Base-by-base conservation (phyloP, 1,140 invertebrate genomes). In the Drosophila parabipectinata region DNA sequence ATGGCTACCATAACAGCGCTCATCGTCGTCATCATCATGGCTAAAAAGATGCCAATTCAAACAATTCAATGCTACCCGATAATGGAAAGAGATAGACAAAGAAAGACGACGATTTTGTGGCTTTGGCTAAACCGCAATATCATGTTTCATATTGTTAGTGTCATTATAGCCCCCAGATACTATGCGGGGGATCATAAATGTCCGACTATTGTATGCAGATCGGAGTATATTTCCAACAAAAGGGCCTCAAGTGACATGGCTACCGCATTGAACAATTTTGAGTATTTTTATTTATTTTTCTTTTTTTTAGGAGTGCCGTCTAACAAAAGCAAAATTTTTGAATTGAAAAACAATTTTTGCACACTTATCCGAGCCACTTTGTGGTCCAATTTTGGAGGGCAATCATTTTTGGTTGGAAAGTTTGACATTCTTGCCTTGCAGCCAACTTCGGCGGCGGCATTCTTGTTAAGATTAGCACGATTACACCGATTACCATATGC, bases 41-140 rank as follows among this genome's bases (percentile, higher is more conserved):
- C 61, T 26, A 47, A 64, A 79, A 84, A 63, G 57, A 72, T 52
- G 72, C 59, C 72, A 80, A 85, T 80, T 79, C 76, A 72, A 69
- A 60, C 57, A 61, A 77, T 74, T 80, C 81, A 85, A 75, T 85
- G 81, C 81, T 88, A 85, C 55, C 82, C 59, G 77, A 64, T 83
- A 78, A 79, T 74, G 54, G 39, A 18, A 18, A 24, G 39, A 57
- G 45, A 34, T 62, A 56, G 18, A 73, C 24, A 24, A 39, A 53
- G 45, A 41, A 69, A 59, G 41, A 44, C 15, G 14, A 15, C 8
- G 41, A 44, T 80, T 66, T 66, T 66, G 58, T 26, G 39, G 14
- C 57, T 74, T 47, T 9, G 32, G 30, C 59, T 28, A 87, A 87
- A 87, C 66, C 66, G 78, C 82, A 75, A 87, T 55, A 62, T 87